Percentiles rank a stretch among this genome's conserved stretches.
Conservation (phyloP, 2,113 vertebrate species). For the Ctenomys sociabilis region DNA sequence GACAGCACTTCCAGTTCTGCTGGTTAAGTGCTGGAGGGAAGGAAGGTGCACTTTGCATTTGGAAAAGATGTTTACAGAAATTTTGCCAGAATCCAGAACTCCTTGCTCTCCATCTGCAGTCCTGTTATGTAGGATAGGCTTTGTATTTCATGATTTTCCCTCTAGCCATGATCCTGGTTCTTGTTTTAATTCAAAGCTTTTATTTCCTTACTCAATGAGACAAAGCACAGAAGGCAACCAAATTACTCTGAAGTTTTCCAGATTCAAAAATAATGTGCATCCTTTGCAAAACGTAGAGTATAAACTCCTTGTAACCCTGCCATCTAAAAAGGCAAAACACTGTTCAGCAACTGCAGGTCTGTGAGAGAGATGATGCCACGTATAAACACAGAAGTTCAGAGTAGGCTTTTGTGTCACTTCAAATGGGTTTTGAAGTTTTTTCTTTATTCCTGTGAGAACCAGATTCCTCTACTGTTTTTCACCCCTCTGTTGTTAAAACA, state of each 20-base stretch:
- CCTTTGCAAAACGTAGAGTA: conserved; percentile 30
- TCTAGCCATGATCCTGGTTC: conserved; percentile 62
- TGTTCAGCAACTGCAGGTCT: neutral
- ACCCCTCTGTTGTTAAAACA: neutral
- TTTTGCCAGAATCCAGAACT: neutral
- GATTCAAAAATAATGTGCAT: conserved; percentile 54
- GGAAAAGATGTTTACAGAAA: conserved; percentile 54
- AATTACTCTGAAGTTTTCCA: conserved; percentile 67
- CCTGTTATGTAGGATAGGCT: conserved; percentile 13
- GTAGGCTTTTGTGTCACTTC: neutral
- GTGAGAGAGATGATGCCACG: neutral
- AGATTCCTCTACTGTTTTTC: neutral
- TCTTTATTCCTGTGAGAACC: neutral
- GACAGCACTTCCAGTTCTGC: neutral
- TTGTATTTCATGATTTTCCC: neutral
- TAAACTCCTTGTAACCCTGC: conserved; percentile 57
- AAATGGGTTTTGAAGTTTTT: neutral
- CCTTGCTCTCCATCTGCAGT: neutral
- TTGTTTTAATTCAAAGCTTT: conserved; percentile 73
- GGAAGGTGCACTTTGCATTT: neutral
- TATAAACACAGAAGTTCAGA: neutral
- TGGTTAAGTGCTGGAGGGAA: neutral
- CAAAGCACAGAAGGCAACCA: conserved; percentile 71
- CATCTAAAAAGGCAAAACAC: conserved; percentile 26
- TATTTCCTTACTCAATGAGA: conserved; percentile 69